Base-by-base conservation (phyloP, 2,888 invertebrate genomes). In the Andrena camellia region DNA sequence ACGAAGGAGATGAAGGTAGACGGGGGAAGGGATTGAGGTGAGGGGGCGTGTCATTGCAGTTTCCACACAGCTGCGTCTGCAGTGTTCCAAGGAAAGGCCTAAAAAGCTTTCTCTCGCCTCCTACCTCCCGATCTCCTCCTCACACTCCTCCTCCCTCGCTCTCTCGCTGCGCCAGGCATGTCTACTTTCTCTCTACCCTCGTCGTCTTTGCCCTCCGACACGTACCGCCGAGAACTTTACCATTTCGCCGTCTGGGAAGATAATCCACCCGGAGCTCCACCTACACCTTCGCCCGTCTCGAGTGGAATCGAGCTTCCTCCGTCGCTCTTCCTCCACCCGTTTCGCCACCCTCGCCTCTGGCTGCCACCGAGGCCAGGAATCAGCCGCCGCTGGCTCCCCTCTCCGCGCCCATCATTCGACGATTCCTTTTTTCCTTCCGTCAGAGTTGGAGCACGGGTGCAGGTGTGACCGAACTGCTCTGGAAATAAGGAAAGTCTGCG, bases 231-330 rank as follows among this genome's bases (percentile, higher is more conserved):
- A 85, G 86, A 91, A 92, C 90, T 93, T 92, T 89, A 88, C 90
- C 90, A 90, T 92, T 92, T 90, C 89, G 78, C 84, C 90, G 92
- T 92, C 93, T 92, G 90, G 87, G 78, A 76, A 89, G 91, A 92
- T 92, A 92, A 93, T 92, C 90, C 89, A 86, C 80, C 86, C 88
- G 68, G 57, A 13, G 80, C 83, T 84, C 85, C 82, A 84, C 88
- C 86, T 81, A 87, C 89, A 63, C 79, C 76, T 77, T 71, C 75
- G 31, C 42, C 42, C 59, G 42, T 70, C 57, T 57, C 70, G 35
- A 35, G 10, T 42, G 33, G 83, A 78, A 81, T 79, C 88, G 72
- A 48, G 59, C n/a, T 50, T 17, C 62, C 52, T 31, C 60, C 76
- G 75, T 48, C 35, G 52, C 29, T 35, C 23, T 33, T 17, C 33